Percentiles rank a stretch among this genome's conserved stretches.
Evolutionary conservation across 2,797 vertebrate genomes (phyloP).

Genomic region (Hirundo rustica): DNA sequence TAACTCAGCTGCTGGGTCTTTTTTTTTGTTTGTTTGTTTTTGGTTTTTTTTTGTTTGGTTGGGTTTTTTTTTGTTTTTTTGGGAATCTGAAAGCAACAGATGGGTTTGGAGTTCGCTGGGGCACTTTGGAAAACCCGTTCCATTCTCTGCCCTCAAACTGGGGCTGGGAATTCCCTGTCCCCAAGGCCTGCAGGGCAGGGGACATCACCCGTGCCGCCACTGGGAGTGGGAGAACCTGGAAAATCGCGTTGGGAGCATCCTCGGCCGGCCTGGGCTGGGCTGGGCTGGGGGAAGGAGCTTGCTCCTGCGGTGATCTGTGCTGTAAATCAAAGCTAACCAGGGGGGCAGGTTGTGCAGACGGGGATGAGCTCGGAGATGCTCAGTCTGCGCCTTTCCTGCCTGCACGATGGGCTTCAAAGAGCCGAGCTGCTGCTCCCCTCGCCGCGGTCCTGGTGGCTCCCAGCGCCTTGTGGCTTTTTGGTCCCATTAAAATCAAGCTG

Average conservation of each 20-base stretch:
- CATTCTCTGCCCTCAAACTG: not conserved
- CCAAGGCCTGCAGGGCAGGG: not conserved
- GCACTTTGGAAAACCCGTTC: not conserved
- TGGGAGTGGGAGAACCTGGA: not conserved
- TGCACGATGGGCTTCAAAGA: not conserved
- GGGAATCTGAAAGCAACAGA: slow-evolving; percentile 20
- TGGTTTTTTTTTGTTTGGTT: not conserved
- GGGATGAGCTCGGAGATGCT: not conserved
- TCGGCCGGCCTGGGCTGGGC: rapidly evolving
- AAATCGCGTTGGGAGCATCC: rapidly evolving
- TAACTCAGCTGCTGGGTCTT: slow-evolving; percentile 37
- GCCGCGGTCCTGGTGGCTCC: not conserved
- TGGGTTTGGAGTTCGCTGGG: slow-evolving; percentile 38
- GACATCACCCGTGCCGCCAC: not conserved
- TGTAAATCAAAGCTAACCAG: not conserved
- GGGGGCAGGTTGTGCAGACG: not conserved
- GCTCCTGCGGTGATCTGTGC: not conserved
- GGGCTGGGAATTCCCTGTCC: not conserved
- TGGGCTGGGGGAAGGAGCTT: not conserved
- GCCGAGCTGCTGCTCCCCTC: not conserved
- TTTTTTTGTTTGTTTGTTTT: not conserved
- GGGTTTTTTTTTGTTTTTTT: too few relatives aligned
- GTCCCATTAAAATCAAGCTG: not conserved
- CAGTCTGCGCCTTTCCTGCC: not conserved
- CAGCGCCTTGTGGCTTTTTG: not conserved